Evolutionary conservation across 2,888 invertebrate genomes (phyloP).

Genomic region (Oscheius sp.): DNA sequence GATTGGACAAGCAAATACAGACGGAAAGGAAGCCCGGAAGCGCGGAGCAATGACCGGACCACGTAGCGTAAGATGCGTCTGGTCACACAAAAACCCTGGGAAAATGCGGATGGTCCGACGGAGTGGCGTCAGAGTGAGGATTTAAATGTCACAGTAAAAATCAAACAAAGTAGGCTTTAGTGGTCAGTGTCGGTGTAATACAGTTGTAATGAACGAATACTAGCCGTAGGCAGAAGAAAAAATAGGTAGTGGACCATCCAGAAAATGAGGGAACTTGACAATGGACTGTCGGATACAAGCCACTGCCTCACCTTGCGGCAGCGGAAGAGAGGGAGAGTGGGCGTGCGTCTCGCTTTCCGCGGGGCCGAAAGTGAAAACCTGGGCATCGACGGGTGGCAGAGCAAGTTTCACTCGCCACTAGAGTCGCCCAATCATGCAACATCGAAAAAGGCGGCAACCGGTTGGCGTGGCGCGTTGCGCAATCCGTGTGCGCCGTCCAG

Average conservation of each 20-base stretch:
- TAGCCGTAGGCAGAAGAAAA: neutral
- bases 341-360: constrained; percentile 29
- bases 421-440: constrained; percentile 30
- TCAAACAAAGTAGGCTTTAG: neutral
- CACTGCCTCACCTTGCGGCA: constrained; percentile 20
- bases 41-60: constrained; percentile 29
- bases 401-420: constrained; percentile 33
- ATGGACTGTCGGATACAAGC: constrained; percentile 22
- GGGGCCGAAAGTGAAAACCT: constrained; percentile 32
- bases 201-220: constrained; percentile 12
- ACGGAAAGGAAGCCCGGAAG: constrained; percentile 31
- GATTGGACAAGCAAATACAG: constrained; percentile 32
- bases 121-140: neutral
- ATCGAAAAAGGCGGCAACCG: constrained; percentile 32
- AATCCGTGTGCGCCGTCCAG: constrained; percentile 20
- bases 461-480: constrained; percentile 29
- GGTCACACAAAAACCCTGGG: constrained; percentile 2
- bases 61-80: constrained; percentile 23
- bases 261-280: neutral
- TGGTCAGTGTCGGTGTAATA: constrained; percentile 22
- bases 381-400: constrained; percentile 31
- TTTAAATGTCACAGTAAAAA: neutral
- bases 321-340: constrained; percentile 31
- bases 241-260: neutral
- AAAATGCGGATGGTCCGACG: constrained; percentile 16